Conservation (phyloP, 2,797 vertebrate genomes). For the Leucoraja ocellata region DNA sequence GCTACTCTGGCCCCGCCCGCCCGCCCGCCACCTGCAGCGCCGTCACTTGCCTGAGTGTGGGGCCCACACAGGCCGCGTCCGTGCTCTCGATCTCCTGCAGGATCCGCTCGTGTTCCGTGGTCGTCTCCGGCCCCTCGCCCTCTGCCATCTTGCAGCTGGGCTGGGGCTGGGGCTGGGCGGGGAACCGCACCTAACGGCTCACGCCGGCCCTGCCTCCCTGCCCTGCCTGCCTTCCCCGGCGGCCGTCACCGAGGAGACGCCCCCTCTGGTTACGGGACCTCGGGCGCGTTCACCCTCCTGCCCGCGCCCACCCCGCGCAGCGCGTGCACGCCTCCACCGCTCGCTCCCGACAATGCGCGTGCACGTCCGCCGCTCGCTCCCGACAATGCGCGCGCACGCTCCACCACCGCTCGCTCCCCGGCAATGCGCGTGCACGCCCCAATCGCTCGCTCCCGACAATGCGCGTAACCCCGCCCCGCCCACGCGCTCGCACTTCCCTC, state of each 20-base stretch:
- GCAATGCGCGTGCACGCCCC: background rate
- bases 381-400: background rate
- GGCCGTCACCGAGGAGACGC: background rate
- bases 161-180: constrained; percentile 46
- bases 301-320: background rate
- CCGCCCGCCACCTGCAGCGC: background rate
- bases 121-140: constrained; percentile 68
- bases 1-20: background rate
- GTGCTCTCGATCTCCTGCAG: constrained; percentile 94
- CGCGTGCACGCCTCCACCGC: background rate
- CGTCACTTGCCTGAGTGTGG: constrained; percentile 78
- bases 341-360: background rate
- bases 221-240: background rate
- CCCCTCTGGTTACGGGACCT: background rate
- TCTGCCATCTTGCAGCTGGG: constrained; percentile 80
- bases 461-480: too few species aligned
- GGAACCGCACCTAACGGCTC: constrained; percentile 42
- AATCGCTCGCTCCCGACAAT: too few species aligned
- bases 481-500: background rate
- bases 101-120: constrained; percentile 93
- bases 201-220: background rate
- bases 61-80: constrained; percentile 90
- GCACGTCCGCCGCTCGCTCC: background rate
- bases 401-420: background rate
- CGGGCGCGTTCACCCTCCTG: background rate